A percentile compares a stretch with the other conserved stretches of the same genome.
Conservation (phyloP, 2,888 invertebrate genomes). For the Autographa pulchrina region DNA sequence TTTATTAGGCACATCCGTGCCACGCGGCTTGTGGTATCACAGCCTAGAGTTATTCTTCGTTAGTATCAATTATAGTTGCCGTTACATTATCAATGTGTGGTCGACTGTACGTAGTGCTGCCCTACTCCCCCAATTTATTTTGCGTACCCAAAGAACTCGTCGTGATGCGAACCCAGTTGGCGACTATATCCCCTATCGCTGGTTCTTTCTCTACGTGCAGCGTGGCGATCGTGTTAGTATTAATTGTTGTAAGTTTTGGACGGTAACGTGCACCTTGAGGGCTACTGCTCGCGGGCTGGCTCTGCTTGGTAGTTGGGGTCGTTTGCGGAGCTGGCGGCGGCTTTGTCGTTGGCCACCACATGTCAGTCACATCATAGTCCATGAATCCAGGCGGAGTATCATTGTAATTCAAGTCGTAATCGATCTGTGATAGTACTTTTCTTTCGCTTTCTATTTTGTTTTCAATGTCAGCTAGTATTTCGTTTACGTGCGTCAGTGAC, state of each 20-base stretch:
- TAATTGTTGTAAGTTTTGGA: background rate
- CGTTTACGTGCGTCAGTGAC: constrained; percentile 19
- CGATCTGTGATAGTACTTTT: constrained; percentile 9
- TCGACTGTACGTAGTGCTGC: background rate
- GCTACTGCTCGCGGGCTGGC: background rate
- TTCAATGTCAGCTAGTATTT: constrained; percentile 19
- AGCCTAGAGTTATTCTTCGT: too few species aligned
- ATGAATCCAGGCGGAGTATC: background rate
- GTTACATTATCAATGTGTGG: background rate
- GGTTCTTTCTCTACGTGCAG: background rate
- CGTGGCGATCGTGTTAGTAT: background rate
- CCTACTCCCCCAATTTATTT: background rate
- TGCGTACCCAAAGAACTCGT: background rate
- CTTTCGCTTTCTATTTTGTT: constrained; percentile 19
- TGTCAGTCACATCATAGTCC: constrained; percentile 16
- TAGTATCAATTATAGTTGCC: too few species aligned
- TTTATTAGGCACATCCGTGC: background rate
- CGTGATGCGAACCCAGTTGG: background rate
- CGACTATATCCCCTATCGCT: background rate
- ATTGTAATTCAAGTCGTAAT: constrained; percentile 6
- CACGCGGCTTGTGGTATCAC: too few species aligned
- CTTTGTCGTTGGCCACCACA: constrained; percentile 4
- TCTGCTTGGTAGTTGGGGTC: background rate
- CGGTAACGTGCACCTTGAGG: background rate
- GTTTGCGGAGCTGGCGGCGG: background rate